Percentiles rank a stretch among this genome's conserved stretches.
phyloP scores from a whole-genome alignment of 2,888 invertebrate genomes.

The Calliphora vomitoria region DNA sequence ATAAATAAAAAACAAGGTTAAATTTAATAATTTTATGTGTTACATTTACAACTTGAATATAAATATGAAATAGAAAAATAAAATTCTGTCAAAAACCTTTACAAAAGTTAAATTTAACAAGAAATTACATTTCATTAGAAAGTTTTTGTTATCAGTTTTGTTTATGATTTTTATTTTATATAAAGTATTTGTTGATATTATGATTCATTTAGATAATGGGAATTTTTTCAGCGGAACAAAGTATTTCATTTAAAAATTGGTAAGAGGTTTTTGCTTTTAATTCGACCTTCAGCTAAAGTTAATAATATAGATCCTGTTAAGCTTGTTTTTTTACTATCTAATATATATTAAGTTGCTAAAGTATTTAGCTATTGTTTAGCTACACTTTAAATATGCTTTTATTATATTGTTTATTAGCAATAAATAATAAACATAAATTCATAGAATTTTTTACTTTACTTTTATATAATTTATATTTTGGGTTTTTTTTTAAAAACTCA shows the following conservation, averaged over 20 bases:
- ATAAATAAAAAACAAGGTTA: constrained; percentile 55
- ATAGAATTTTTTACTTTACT: background rate
- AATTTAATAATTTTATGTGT: constrained; percentile 1
- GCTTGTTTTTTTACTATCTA: background rate
- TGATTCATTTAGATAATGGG: constrained; percentile 1
- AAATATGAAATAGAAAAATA: too few species aligned
- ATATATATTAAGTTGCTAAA: background rate
- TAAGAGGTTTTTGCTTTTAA: background rate
- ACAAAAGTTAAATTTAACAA: background rate
- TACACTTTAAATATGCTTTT: background rate
- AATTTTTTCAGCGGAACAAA: background rate
- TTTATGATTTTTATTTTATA: background rate
- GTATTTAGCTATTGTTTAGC: background rate
- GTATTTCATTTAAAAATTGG: background rate
- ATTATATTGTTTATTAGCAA: background rate
- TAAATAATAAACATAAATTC: background rate
- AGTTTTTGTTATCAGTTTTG: background rate
- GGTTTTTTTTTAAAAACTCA: too few species aligned
- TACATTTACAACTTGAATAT: background rate
- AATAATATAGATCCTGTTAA: background rate
- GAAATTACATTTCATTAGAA: background rate
- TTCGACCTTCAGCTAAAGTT: background rate
- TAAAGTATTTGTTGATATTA: background rate
- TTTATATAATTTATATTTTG: too few species aligned
- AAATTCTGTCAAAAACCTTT: too few species aligned